These are phyloP conservation scores for Parascotia fuliginaria DNA, from an alignment of 2,888 invertebrate species.

Conservation along the genomic window DNA sequence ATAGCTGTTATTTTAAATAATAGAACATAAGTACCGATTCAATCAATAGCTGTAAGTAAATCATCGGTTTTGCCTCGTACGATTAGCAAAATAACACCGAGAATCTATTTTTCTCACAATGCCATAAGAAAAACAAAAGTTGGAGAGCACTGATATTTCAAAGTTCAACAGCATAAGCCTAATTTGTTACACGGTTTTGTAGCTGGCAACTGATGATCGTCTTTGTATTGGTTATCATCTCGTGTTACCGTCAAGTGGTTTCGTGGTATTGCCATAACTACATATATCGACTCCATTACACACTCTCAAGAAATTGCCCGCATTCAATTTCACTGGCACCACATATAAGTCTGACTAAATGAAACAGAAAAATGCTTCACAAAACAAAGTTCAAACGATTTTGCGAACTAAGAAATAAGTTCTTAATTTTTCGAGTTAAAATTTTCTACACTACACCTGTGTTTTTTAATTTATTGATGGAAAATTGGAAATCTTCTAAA, in stretches of 20 bases:
- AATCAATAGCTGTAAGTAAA: not conserved
- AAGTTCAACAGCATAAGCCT: conserved; percentile 2
- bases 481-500: too few species aligned
- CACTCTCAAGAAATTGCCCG: conserved; percentile 10
- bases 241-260: conserved; percentile 29
- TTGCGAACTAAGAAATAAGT: too few species aligned
- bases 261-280: conserved; percentile 28
- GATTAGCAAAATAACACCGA: not conserved
- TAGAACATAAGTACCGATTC: not conserved
- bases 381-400: too few species aligned
- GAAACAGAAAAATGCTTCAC: too few species aligned
- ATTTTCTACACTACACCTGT: too few species aligned
- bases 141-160: conserved; percentile 5
- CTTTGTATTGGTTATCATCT: conserved; percentile 33
- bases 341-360: too few species aligned
- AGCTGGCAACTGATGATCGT: conserved; percentile 30
- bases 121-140: conserved; percentile 9
- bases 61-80: not conserved
- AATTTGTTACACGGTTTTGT: conserved; percentile 19
- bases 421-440: too few species aligned
- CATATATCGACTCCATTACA: conserved; percentile 13
- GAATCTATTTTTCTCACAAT: conserved; percentile 8
- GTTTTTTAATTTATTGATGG: too few species aligned
- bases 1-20: not conserved
- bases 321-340: conserved; percentile 10